Percentiles rank a stretch among this genome's conserved stretches.
phyloP scores from a whole-genome alignment of 2,113 vertebrate species.

The Larimichthys polyactis region DNA sequence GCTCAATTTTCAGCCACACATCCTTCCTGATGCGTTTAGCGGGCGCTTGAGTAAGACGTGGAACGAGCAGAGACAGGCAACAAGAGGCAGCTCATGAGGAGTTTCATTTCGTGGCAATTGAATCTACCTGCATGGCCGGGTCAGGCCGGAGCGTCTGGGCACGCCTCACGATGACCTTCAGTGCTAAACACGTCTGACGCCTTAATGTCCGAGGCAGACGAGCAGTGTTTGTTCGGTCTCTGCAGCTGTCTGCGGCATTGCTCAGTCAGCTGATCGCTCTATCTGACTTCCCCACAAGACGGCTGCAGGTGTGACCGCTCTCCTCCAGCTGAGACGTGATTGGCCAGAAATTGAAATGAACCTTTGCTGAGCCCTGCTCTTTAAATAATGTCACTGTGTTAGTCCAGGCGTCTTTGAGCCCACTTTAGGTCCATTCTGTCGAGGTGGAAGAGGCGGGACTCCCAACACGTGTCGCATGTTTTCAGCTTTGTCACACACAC shows the following conservation, averaged over 20 bases:
- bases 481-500: too few relatives aligned
- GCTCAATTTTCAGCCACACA: slow-evolving; percentile 3
- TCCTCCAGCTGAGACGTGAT: neutral
- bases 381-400: too few relatives aligned
- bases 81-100: neutral
- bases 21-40: neutral
- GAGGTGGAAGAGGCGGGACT: too few relatives aligned
- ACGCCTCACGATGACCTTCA: slow-evolving; percentile 60
- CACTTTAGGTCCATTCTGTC: too few relatives aligned
- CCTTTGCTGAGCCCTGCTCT: neutral
- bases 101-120: slow-evolving; percentile 39
- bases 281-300: neutral
- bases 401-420: too few relatives aligned
- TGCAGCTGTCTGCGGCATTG: slow-evolving; percentile 25
- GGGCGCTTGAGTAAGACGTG: neutral
- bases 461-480: too few relatives aligned
- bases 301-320: slow-evolving; percentile 30
- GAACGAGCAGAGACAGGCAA: slow-evolving; percentile 5
- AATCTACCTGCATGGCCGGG: slow-evolving; percentile 51
- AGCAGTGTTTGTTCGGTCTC: slow-evolving; percentile 47
- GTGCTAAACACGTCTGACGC: slow-evolving; percentile 51
- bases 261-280: slow-evolving; percentile 32
- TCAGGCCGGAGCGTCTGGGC: slow-evolving; percentile 34
- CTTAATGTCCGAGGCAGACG: slow-evolving; percentile 37
- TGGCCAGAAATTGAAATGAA: neutral